These are phyloP conservation scores for Orthonychiurus folsomi DNA, from an alignment of 2,888 invertebrate genomes.

Conservation along the genomic window DNA sequence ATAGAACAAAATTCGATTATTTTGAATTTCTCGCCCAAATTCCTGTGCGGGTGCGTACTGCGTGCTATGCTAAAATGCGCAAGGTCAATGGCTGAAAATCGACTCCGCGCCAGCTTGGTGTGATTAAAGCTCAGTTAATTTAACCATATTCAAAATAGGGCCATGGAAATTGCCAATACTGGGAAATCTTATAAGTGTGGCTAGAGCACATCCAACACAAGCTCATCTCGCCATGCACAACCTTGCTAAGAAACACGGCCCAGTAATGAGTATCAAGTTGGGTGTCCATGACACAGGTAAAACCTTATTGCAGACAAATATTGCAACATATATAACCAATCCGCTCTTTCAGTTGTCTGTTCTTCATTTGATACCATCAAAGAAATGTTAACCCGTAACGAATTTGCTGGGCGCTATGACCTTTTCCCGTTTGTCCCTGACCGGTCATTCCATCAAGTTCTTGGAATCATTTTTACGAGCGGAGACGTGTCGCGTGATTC, in stretches of 20 bases:
- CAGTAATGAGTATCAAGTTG: conserved; percentile 1
- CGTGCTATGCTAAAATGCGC: too few relatives aligned
- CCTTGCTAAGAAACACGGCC: conserved; percentile 1
- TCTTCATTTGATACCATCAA: not conserved
- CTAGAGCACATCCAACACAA: not conserved
- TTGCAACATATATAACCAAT: too few relatives aligned
- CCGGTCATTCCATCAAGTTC: conserved; percentile 1
- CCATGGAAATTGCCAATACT: not conserved
- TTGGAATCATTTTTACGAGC: not conserved
- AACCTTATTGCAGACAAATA: too few relatives aligned
- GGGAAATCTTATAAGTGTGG: not conserved
- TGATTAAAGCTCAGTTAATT: too few relatives aligned
- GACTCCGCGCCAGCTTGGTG: too few relatives aligned
- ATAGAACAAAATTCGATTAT: too few relatives aligned
- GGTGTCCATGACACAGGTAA: conserved; percentile 1
- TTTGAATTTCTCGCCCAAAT: too few relatives aligned
- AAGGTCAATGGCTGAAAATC: too few relatives aligned
- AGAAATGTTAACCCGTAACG: not conserved
- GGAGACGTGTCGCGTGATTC: not conserved
- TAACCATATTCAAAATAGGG: too few relatives aligned
- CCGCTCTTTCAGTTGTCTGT: too few relatives aligned
- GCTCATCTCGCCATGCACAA: not conserved
- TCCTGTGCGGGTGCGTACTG: too few relatives aligned
- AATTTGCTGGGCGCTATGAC: conserved; percentile 1
- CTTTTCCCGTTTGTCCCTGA: conserved; percentile 4